Evolutionary conservation across 2,797 vertebrate genomes (phyloP).

Genomic region (Gymnopithys bicolor): DNA sequence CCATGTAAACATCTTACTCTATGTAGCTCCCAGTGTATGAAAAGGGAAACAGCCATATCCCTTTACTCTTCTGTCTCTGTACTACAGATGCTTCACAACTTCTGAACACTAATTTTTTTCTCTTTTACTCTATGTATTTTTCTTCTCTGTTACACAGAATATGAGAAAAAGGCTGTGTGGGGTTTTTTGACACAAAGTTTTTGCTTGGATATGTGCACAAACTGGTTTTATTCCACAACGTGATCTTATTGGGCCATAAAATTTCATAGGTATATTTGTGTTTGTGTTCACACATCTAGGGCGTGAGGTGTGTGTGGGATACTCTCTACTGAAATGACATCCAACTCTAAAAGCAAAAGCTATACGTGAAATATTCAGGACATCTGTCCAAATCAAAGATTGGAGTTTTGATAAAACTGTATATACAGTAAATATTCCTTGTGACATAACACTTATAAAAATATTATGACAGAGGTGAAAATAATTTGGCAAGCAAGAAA

Average conservation of each 20-base stretch:
- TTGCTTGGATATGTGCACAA: background rate
- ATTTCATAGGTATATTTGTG: background rate
- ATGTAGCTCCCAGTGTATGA: too few species aligned
- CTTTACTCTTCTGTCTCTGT: background rate
- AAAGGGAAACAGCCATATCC: too few species aligned
- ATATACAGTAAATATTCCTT: background rate
- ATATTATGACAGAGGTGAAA: constrained; percentile 40
- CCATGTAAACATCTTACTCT: too few species aligned
- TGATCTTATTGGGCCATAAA: background rate
- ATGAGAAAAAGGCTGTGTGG: rapidly evolving
- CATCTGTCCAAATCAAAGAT: background rate
- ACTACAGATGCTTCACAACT: background rate
- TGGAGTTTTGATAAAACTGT: background rate
- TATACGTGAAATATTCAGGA: background rate
- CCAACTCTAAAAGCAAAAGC: background rate
- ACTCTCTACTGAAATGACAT: background rate
- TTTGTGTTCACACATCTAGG: background rate
- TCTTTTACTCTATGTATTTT: background rate
- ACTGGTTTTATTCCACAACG: background rate
- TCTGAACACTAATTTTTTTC: background rate
- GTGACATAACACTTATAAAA: background rate
- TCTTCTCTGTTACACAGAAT: background rate
- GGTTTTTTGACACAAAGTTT: background rate
- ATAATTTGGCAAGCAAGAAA: constrained; percentile 4
- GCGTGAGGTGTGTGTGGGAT: rapidly evolving